phyloP scores from a whole-genome alignment of 2,888 invertebrate species.

The Eurois occulta region DNA sequence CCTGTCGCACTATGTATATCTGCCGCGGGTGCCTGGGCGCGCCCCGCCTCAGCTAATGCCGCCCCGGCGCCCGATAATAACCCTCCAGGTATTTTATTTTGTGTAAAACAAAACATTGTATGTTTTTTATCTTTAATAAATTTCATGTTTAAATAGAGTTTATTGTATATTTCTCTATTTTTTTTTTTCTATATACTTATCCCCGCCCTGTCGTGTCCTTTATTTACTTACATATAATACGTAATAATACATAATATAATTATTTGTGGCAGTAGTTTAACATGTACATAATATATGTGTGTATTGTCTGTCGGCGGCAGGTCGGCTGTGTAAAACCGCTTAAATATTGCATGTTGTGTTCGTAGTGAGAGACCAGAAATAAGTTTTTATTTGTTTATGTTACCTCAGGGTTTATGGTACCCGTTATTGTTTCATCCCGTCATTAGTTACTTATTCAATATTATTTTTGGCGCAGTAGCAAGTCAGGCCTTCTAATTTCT shows the following conservation, averaged over 20 bases:
- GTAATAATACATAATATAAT: slow-evolving; percentile 79
- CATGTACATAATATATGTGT: slow-evolving; percentile 83
- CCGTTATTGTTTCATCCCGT: slow-evolving; percentile 81
- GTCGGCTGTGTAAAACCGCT: slow-evolving; percentile 83
- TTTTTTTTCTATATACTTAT: slow-evolving; percentile 85
- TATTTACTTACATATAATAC: slow-evolving; percentile 85
- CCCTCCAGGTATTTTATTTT: slow-evolving; percentile 90
- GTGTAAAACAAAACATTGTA: slow-evolving; percentile 89
- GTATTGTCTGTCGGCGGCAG: slow-evolving; percentile 83
- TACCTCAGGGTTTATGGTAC: slow-evolving; percentile 82
- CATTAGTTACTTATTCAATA: slow-evolving; percentile 77
- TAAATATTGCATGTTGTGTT: slow-evolving; percentile 87
- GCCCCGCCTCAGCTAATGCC: slow-evolving; percentile 76
- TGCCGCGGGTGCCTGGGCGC: slow-evolving; percentile 71
- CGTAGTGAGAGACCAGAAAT: slow-evolving; percentile 83
- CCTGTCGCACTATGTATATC: slow-evolving; percentile 87
- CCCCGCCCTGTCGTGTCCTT: slow-evolving; percentile 83
- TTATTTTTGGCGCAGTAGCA: slow-evolving; percentile 79
- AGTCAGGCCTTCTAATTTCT: slow-evolving; percentile 79
- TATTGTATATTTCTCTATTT: slow-evolving; percentile 90
- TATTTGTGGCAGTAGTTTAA: slow-evolving; percentile 89
- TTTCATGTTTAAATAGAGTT: slow-evolving; percentile 90
- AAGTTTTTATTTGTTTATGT: slow-evolving; percentile 89
- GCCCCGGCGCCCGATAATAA: slow-evolving; percentile 74
- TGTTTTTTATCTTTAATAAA: slow-evolving; percentile 90